phyloP scores from a whole-genome alignment of 2,888 invertebrate genomes.

The Tribolium freemani region DNA sequence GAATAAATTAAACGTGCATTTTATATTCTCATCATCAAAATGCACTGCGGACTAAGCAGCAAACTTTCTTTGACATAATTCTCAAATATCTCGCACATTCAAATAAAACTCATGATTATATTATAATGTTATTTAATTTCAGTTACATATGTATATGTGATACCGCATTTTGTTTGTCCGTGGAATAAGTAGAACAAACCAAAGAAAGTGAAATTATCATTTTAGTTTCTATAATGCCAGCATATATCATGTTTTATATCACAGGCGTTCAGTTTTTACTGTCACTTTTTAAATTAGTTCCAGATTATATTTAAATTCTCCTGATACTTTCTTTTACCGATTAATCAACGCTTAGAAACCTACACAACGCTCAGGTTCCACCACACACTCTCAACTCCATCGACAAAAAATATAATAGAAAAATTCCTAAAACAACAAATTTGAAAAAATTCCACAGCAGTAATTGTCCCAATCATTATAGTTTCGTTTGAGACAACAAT shows the following conservation, averaged over 20 bases:
- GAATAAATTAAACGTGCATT: conserved; percentile 42
- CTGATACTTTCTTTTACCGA: conserved; percentile 34
- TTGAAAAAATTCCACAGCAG: background rate
- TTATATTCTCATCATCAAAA: conserved; percentile 49
- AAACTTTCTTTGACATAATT: conserved; percentile 52
- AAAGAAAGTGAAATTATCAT: conserved; percentile 47
- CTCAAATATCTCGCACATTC: conserved; percentile 48
- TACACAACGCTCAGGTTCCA: background rate
- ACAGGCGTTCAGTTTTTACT: conserved; percentile 33
- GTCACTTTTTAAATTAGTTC: conserved; percentile 40
- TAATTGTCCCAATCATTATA: background rate
- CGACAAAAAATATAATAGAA: background rate
- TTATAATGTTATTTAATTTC: conserved; percentile 43
- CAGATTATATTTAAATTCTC: conserved; percentile 35
- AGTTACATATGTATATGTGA: conserved; percentile 39
- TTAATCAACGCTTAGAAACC: conserved; percentile 30
- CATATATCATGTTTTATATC: conserved; percentile 40
- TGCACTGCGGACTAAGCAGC: conserved; percentile 48
- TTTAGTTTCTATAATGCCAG: conserved; percentile 42
- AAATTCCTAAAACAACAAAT: background rate
- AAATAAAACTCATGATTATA: conserved; percentile 38
- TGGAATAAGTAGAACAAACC: conserved; percentile 46
- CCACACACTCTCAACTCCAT: background rate
- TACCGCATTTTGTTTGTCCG: conserved; percentile 38
- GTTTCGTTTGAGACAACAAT: background rate